Evolutionary conservation across 2,113 vertebrate species (phyloP).

Genomic region (Percina caprodes): DNA sequence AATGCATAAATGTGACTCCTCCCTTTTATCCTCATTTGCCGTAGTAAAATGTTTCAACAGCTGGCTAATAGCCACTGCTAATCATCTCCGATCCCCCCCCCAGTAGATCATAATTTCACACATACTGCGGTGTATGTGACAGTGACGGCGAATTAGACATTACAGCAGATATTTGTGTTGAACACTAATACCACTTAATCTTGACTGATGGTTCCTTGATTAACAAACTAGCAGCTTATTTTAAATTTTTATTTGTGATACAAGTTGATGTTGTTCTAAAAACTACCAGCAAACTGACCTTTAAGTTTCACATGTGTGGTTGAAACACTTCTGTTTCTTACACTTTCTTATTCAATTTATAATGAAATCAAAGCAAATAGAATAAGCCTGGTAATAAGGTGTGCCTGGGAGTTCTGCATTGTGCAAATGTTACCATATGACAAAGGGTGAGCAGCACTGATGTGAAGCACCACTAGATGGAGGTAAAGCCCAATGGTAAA

Average conservation of each 20-base stretch:
- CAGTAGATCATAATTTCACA: conserved; percentile 6
- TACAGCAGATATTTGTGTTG: not conserved
- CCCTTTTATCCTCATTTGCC: not conserved
- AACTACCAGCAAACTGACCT: not conserved
- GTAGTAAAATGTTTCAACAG: conserved; percentile 22
- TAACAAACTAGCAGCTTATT: not conserved
- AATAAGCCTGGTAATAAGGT: not conserved
- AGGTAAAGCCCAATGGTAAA: conserved; percentile 43
- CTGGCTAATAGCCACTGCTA: conserved; percentile 53
- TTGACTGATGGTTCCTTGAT: not conserved
- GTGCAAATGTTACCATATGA: not conserved
- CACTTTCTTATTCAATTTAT: not conserved
- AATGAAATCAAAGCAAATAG: not conserved
- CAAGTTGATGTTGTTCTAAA: not conserved
- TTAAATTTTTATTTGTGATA: not conserved
- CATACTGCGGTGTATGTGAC: not conserved
- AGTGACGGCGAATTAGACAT: conserved; percentile 2
- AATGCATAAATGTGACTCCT: conserved; percentile 4
- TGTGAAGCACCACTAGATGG: conserved; percentile 73
- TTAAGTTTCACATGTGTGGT: not conserved
- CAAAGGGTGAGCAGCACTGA: not conserved
- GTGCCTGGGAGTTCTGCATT: not conserved
- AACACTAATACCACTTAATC: not conserved
- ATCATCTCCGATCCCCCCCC: conserved; percentile 10
- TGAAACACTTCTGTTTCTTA: not conserved